Percentiles rank a stretch among this genome's conserved stretches.
phyloP scores from a whole-genome alignment of 2,888 invertebrate genomes.

The Odontocerum albicorne region DNA sequence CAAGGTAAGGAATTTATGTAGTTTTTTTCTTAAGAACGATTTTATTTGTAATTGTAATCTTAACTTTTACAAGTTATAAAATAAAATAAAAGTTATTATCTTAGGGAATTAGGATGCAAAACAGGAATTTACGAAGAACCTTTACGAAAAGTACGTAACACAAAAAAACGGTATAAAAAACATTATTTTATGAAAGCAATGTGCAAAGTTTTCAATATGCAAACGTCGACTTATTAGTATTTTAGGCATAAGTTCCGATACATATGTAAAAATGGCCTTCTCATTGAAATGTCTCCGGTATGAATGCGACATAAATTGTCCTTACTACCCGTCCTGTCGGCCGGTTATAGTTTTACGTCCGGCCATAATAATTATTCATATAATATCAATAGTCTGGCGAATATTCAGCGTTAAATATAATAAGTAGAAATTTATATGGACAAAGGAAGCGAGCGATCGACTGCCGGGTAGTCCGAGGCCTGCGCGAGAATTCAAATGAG shows the following conservation, averaged over 20 bases:
- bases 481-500: constrained; percentile 9
- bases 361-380: constrained; percentile 17
- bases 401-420: not conserved
- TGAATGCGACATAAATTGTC: constrained; percentile 4
- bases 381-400: constrained; percentile 11
- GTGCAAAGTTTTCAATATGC: too few species aligned
- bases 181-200: too few species aligned
- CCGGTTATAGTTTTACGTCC: constrained; percentile 15
- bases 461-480: not conserved
- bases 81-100: too few species aligned
- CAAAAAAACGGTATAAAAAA: too few species aligned
- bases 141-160: too few species aligned
- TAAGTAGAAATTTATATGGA: not conserved
- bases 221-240: not conserved
- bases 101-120: too few species aligned
- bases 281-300: not conserved
- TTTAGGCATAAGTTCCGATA: not conserved
- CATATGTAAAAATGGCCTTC: not conserved
- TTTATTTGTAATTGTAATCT: too few species aligned
- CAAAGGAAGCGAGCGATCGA: constrained; percentile 10
- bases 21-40: too few species aligned
- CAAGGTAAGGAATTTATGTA: too few species aligned
- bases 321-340: not conserved
- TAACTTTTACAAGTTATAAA: too few species aligned
- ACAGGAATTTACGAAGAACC: too few species aligned